phyloP scores from a whole-genome alignment of 2,113 vertebrate species.

The Saguinus imperator region DNA sequence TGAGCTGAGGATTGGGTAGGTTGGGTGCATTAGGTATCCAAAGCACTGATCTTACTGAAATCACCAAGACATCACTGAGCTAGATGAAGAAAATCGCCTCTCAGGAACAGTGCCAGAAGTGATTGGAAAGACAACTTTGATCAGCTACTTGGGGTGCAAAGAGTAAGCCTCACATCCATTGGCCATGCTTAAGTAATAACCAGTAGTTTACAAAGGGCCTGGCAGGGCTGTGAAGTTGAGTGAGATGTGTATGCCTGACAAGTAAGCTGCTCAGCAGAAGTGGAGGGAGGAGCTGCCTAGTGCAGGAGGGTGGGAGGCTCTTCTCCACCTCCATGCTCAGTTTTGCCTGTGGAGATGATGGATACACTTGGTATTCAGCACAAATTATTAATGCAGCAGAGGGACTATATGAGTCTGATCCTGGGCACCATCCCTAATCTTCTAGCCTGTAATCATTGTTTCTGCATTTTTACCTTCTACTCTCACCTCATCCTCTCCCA shows the following conservation, averaged over 20 bases:
- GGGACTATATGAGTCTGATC: neutral
- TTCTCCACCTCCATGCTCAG: too few species aligned
- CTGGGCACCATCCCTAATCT: neutral
- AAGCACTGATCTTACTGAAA: neutral
- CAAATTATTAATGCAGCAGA: neutral
- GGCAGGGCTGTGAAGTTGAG: neutral
- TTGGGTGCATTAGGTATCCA: neutral
- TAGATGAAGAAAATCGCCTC: neutral
- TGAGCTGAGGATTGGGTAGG: neutral
- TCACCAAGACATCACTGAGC: neutral
- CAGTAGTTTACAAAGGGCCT: neutral
- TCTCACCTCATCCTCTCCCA: neutral
- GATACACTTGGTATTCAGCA: neutral
- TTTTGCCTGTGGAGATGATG: neutral
- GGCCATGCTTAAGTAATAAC: neutral
- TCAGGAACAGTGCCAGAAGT: neutral
- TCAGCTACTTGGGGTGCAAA: neutral
- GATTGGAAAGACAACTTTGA: neutral
- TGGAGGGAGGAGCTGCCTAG: neutral
- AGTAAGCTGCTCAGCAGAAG: neutral
- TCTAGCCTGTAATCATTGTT: neutral
- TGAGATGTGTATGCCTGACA: neutral
- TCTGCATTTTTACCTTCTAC: neutral
- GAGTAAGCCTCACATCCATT: neutral
- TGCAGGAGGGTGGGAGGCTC: rapidly evolving